phyloP scores from a whole-genome alignment of 2,113 vertebrate genomes.

The Solea senegalensis region DNA sequence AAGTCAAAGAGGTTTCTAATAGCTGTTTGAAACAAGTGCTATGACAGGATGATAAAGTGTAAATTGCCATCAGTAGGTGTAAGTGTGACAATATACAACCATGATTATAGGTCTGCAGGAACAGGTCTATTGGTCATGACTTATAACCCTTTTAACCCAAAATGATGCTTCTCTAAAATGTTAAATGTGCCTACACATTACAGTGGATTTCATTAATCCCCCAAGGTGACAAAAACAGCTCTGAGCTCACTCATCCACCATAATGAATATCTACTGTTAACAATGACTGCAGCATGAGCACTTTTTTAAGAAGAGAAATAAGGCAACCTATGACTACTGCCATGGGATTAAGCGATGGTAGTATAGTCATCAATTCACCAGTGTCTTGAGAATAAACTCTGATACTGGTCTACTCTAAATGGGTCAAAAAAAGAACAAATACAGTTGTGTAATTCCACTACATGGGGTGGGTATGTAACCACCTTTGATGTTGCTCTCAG shows the following conservation, averaged over 20 bases:
- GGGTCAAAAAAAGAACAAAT: constrained; percentile 23
- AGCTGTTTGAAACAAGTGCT: constrained; percentile 9
- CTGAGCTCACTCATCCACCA: neutral
- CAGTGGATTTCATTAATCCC: neutral
- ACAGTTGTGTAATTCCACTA: constrained; percentile 30
- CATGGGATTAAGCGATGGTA: constrained; percentile 8
- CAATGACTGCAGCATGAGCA: neutral
- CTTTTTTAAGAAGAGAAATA: neutral
- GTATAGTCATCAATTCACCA: constrained; percentile 6
- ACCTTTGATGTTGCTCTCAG: neutral
- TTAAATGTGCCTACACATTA: neutral
- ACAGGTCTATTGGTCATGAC: neutral
- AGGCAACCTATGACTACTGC: neutral
- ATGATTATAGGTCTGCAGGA: neutral
- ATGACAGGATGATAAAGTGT: neutral
- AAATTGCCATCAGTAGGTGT: neutral
- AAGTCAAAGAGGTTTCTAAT: neutral
- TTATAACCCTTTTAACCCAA: neutral
- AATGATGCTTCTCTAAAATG: neutral
- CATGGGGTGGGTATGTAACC: neutral
- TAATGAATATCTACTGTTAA: neutral
- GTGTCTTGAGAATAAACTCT: constrained; percentile 21
- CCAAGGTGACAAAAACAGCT: neutral
- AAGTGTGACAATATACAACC: neutral
- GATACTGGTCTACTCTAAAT: constrained; percentile 20